Percentiles rank a stretch among this genome's conserved stretches.
These are phyloP conservation scores for Oppia nitens DNA, from an alignment of 1,140 invertebrate genomes.

Conservation along the genomic window DNA sequence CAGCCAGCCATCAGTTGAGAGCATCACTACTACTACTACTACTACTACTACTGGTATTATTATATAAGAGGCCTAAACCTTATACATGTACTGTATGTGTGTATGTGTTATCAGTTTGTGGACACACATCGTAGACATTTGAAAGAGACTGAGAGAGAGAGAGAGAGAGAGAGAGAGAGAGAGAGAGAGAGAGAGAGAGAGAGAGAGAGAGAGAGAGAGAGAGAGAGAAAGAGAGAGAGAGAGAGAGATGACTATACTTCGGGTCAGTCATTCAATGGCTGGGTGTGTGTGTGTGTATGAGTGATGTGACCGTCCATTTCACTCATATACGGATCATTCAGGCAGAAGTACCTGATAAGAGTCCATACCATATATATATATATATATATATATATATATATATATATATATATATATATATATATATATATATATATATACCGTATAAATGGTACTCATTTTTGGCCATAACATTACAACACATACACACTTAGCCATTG, in stretches of 20 bases:
- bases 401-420: too few species aligned
- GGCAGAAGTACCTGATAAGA: slow-evolving; percentile 11
- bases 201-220: slow-evolving; percentile 15
- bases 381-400: too few species aligned
- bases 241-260: slow-evolving; percentile 12
- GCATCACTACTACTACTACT: slow-evolving; percentile 21
- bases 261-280: slow-evolving; percentile 12
- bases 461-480: too few species aligned
- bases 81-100: slow-evolving; percentile 7
- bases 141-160: slow-evolving; percentile 6
- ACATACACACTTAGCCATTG: too few species aligned
- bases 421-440: too few species aligned
- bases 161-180: slow-evolving; percentile 6
- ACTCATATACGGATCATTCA: slow-evolving; percentile 2
- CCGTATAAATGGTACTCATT: too few species aligned
- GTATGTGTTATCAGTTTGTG: slow-evolving; percentile 11
- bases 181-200: neutral
- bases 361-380: too few species aligned
- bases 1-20: too few species aligned
- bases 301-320: slow-evolving; percentile 7
- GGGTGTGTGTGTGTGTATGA: too few species aligned
- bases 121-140: slow-evolving; percentile 16
- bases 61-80: slow-evolving; percentile 8
- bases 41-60: neutral
- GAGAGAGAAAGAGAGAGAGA: slow-evolving; percentile 16